Conservation (phyloP, 2,113 vertebrate species). For the Sinosuthora webbiana region DNA sequence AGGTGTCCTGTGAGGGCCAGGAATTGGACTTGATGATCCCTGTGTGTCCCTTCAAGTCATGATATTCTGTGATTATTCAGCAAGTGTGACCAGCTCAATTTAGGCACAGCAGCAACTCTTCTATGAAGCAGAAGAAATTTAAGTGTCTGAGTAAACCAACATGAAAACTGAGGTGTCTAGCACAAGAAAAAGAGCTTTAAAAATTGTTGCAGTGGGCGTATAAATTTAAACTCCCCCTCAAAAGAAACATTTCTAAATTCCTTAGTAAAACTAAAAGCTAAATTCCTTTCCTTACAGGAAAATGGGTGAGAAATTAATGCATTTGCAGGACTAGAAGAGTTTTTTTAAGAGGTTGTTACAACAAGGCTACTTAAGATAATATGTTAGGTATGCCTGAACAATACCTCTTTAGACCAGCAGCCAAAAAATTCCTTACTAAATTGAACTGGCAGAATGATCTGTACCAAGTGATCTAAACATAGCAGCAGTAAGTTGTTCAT, state of each 20-base stretch:
- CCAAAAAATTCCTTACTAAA: background rate
- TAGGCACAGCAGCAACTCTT: background rate
- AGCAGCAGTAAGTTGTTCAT: background rate
- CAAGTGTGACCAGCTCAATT: background rate
- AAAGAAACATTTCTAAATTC: background rate
- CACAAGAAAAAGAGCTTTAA: background rate
- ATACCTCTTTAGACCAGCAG: background rate
- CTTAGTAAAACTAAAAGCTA: background rate
- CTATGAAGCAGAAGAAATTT: background rate
- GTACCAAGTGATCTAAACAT: background rate
- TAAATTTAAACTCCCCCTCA: background rate
- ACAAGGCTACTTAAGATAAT: background rate
- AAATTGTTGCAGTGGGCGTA: background rate
- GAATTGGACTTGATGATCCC: background rate
- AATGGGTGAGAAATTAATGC: background rate
- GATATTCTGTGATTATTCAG: background rate
- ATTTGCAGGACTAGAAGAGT: background rate
- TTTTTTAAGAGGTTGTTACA: constrained; percentile 9
- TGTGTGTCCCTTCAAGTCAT: background rate
- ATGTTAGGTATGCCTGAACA: background rate
- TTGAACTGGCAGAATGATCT: background rate
- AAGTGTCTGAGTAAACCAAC: background rate
- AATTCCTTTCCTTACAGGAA: background rate
- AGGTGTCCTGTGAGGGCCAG: background rate
- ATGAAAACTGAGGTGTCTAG: background rate